Base-by-base conservation (phyloP, 2,113 vertebrate species). In the Ascaphus truei region DNA sequence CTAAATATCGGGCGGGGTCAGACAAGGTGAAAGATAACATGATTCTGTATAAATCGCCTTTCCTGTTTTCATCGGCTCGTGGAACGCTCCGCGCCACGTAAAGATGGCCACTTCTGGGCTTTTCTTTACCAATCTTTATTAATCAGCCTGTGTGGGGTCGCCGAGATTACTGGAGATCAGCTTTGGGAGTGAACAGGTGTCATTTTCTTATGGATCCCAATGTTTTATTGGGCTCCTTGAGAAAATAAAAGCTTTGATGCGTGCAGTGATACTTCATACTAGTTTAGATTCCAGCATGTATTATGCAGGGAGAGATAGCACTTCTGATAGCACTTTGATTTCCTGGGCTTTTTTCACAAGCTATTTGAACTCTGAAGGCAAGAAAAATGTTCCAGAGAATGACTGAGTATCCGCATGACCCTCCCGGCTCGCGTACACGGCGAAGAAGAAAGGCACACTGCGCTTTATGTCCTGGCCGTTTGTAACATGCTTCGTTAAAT, bases 401-500 rank as follows among this genome's bases (percentile, higher is more conserved):
- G 50, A 43, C 47, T 67, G 43, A 58, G 22, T 50, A 37, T 31
- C 26, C 31, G n/a, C 22, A 16, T 61, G 67, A 69, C 67, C 57
- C 26, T 61, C 26, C 23, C 18, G 34, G 12, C 56, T 69, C n/a
- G 43, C 7, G 15, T 39, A 13, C 36, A 61, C 52, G n/a, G 43
- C 3, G 43, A 25, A 34, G 22, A 60, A n/a, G 56, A 69, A 68
- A 61, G 23, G 26, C 50, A 51, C 3, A 15, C 56, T 55, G 30
- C 23, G 9, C 48, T 41, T 45, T 45, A 45, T 45, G 16, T 45
- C 41, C 41, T 50, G 47, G 22, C 41, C 22, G 50, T 68, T 36
- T 58, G 27, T 59, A 48, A 56, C 66, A 51, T 39, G 56, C 45
- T 69, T 69, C 34, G 57, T 60, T 69, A 69, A 51, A 69, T 51